These are phyloP conservation scores for Tetanocera ferruginea DNA, from an alignment of 2,888 invertebrate species.

Conservation along the genomic window DNA sequence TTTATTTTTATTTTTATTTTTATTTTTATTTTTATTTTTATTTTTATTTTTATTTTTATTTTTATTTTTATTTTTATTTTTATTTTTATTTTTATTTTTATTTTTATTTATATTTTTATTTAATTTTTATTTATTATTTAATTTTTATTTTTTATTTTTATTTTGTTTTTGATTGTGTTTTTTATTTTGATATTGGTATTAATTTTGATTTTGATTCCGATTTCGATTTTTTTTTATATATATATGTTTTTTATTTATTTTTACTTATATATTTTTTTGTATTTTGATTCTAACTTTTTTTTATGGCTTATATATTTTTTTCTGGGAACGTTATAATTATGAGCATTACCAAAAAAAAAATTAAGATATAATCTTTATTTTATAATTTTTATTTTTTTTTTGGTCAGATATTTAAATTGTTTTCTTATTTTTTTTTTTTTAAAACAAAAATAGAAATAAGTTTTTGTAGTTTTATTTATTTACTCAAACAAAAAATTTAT, in stretches of 20 bases:
- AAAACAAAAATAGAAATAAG: no score
- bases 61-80: neutral
- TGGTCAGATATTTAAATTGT: no score
- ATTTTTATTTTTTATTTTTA: neutral
- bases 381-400: no score
- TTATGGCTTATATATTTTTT: neutral
- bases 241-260: neutral
- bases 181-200: neutral
- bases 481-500: no score
- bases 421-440: no score
- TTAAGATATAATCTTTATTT: no score
- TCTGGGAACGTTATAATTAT: neutral
- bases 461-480: no score
- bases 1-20: neutral
- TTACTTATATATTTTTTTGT: neutral
- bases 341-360: no score
- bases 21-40: neutral
- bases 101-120: neutral
- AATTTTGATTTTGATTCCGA: neutral
- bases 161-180: neutral
- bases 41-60: neutral
- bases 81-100: neutral
- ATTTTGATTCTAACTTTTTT: neutral
- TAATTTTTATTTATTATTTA: neutral
- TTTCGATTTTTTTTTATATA: neutral